Percentiles rank a stretch among this genome's conserved stretches.
Conservation (phyloP, 1,140 invertebrate species). For the Grapholita molesta region DNA sequence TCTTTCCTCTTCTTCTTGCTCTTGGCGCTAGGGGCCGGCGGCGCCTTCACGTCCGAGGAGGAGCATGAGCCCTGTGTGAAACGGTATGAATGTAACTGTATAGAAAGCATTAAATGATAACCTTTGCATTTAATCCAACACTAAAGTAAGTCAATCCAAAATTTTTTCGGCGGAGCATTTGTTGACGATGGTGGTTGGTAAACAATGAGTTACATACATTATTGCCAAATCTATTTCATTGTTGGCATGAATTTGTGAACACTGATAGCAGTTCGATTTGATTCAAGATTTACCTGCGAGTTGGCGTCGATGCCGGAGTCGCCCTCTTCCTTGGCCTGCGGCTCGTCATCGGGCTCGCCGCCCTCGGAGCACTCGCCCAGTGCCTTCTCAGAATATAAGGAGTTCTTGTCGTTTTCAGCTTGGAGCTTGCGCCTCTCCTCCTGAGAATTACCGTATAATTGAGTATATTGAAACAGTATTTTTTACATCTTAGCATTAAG, state of each 20-base stretch:
- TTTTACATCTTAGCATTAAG: background rate
- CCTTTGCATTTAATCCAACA: too few species aligned
- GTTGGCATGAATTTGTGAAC: too few species aligned
- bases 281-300: conserved; percentile 82
- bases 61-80: conserved; percentile 86
- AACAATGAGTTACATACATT: too few species aligned
- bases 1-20: conserved; percentile 90
- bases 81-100: background rate
- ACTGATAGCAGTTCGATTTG: too few species aligned
- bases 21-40: conserved; percentile 57
- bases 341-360: conserved; percentile 79
- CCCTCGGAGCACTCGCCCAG: conserved; percentile 83
- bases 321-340: conserved; percentile 85
- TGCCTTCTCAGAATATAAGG: conserved; percentile 84
- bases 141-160: too few species aligned
- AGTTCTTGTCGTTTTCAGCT: conserved; percentile 89
- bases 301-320: conserved; percentile 93
- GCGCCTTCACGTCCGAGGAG: conserved; percentile 83
- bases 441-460: conserved; percentile 30
- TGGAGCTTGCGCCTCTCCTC: conserved; percentile 76
- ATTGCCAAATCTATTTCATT: too few species aligned
- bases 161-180: too few species aligned
- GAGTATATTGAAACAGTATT: too few species aligned
- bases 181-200: too few species aligned
- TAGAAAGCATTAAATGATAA: too few species aligned